These are phyloP conservation scores for Acanthococcus lagerstroemiae DNA, from an alignment of 2,888 invertebrate species.

Conservation along the genomic window DNA sequence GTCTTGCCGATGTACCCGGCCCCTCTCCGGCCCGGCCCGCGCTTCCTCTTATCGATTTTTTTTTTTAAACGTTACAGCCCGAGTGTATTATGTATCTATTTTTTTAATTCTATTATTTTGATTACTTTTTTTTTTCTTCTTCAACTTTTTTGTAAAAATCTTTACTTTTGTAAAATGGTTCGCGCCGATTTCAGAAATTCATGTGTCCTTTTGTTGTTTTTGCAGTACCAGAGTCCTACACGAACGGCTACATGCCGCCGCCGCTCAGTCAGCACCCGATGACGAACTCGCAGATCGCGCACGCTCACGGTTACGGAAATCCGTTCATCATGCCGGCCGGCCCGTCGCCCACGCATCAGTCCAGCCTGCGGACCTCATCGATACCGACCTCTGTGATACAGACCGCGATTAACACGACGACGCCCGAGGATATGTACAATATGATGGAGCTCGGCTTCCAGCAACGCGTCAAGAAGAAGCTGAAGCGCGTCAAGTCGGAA, in stretches of 20 bases:
- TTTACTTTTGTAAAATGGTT: too few relatives aligned
- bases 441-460: slow-evolving; percentile 64
- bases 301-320: slow-evolving; percentile 20
- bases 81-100: too few relatives aligned
- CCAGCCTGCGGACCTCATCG: slow-evolving; percentile 44
- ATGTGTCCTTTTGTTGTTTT: slow-evolving; percentile 8
- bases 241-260: slow-evolving; percentile 33
- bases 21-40: not conserved
- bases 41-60: too few relatives aligned
- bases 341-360: slow-evolving; percentile 43
- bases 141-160: too few relatives aligned
- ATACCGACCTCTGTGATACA: slow-evolving; percentile 56
- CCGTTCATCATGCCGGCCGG: slow-evolving; percentile 31
- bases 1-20: too few relatives aligned
- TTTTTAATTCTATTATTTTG: not conserved
- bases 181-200: too few relatives aligned
- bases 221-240: slow-evolving; percentile 32
- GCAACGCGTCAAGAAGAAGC: slow-evolving; percentile 65
- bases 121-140: not conserved
- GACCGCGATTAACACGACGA: slow-evolving; percentile 33
- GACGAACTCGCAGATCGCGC: slow-evolving; percentile 4
- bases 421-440: slow-evolving; percentile 76
- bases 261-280: slow-evolving; percentile 32
- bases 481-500: slow-evolving; percentile 64
- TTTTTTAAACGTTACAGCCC: too few relatives aligned